A percentile compares a stretch with the other conserved stretches of the same genome.
Conservation (phyloP, 2,797 vertebrate genomes). For the Limnodromus scolopaceus region DNA sequence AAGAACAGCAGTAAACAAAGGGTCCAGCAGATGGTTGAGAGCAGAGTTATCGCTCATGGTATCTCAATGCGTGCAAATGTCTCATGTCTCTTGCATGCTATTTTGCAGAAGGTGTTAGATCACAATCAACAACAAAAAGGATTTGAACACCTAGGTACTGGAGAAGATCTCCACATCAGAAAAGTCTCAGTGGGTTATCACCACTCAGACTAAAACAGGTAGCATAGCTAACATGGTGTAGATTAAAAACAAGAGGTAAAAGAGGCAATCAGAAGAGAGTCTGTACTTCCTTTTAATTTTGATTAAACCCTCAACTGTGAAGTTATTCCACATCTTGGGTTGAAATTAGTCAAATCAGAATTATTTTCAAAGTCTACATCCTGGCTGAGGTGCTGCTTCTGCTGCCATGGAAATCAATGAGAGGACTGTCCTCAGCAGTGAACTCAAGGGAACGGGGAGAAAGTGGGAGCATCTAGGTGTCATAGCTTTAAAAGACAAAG, state of each 20-base stretch:
- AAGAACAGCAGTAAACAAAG: slow-evolving; percentile 35
- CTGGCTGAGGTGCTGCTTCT: neutral
- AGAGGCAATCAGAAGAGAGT: neutral
- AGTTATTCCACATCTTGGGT: neutral
- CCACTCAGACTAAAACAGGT: neutral
- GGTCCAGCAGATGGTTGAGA: slow-evolving; percentile 9
- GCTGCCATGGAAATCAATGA: neutral
- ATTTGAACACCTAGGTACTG: neutral
- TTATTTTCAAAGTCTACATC: neutral
- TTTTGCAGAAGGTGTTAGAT: slow-evolving; percentile 56
- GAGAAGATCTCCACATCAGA: slow-evolving; percentile 42
- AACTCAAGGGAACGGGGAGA: neutral
- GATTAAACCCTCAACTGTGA: neutral
- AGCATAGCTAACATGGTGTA: neutral
- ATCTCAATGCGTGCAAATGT: slow-evolving; percentile 37
- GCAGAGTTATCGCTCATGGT: neutral
- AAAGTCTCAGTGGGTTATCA: neutral
- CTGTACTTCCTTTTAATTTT: neutral
- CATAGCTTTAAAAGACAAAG: neutral
- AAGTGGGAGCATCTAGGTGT: neutral
- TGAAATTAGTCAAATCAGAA: neutral
- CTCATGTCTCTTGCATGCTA: slow-evolving; percentile 7
- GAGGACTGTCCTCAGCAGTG: neutral
- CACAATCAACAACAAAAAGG: slow-evolving; percentile 44
- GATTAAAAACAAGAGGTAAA: neutral